phyloP scores from a whole-genome alignment of 2,888 invertebrate genomes.

The Ochropleura plecta region DNA sequence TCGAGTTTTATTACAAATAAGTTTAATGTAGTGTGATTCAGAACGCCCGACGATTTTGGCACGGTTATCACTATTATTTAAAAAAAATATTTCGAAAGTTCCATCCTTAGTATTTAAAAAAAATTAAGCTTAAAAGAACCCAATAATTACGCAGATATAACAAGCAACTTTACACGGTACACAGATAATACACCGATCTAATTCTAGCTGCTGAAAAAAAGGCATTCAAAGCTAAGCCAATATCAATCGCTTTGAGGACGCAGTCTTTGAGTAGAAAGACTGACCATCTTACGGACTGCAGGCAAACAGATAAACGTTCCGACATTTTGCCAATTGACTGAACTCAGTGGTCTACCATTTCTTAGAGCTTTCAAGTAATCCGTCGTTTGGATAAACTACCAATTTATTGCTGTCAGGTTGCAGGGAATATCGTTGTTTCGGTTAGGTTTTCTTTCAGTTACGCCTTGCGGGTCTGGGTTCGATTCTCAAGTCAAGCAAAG shows the following conservation, averaged over 20 bases:
- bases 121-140: no score
- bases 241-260: background rate
- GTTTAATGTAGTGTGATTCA: background rate
- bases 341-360: background rate
- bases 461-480: no score
- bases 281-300: background rate
- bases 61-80: no score
- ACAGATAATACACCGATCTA: no score
- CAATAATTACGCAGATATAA: no score
- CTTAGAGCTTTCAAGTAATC: background rate
- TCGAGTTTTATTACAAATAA: background rate
- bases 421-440: background rate
- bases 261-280: no score
- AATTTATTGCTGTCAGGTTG: background rate
- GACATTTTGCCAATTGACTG: conserved; percentile 5
- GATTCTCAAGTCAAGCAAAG: background rate
- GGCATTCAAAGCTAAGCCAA: background rate
- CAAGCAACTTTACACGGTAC: no score
- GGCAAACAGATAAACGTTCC: background rate
- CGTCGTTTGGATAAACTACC: background rate
- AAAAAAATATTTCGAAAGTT: no score
- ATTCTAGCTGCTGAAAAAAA: background rate
- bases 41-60: no score
- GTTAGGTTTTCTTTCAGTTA: background rate
- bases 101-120: no score